These are phyloP conservation scores for Myiozetetes cayanensis DNA, from an alignment of 2,113 vertebrate species.

Conservation along the genomic window DNA sequence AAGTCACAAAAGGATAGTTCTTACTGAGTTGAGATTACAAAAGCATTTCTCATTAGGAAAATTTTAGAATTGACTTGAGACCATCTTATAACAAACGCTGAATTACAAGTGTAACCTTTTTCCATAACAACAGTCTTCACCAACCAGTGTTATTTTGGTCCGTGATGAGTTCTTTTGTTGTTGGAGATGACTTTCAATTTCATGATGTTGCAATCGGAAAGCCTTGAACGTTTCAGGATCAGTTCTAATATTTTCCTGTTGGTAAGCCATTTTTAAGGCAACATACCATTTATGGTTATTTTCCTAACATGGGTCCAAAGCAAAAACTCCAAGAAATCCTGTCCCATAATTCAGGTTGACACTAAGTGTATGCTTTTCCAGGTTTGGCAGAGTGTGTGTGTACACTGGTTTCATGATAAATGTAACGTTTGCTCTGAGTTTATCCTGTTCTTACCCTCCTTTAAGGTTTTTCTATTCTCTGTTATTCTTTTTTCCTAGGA, in stretches of 20 bases:
- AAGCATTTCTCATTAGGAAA: background rate
- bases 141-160: background rate
- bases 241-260: constrained; percentile 39
- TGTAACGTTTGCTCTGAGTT: background rate
- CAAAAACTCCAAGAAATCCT: background rate
- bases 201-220: constrained; percentile 10
- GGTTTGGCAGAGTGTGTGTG: background rate
- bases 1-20: constrained; percentile 1
- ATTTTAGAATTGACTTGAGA: background rate
- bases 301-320: constrained; percentile 32
- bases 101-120: background rate
- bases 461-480: background rate
- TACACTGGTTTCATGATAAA: background rate
- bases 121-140: background rate
- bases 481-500: background rate
- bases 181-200: constrained; percentile 38
- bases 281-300: background rate
- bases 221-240: background rate
- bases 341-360: background rate
- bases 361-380: background rate
- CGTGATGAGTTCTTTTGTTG: background rate
- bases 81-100: background rate
- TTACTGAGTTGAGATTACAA: background rate
- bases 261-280: constrained; percentile 20
- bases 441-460: background rate